Conservation (phyloP, 2,797 vertebrate genomes). For the Rallus crepitans region DNA sequence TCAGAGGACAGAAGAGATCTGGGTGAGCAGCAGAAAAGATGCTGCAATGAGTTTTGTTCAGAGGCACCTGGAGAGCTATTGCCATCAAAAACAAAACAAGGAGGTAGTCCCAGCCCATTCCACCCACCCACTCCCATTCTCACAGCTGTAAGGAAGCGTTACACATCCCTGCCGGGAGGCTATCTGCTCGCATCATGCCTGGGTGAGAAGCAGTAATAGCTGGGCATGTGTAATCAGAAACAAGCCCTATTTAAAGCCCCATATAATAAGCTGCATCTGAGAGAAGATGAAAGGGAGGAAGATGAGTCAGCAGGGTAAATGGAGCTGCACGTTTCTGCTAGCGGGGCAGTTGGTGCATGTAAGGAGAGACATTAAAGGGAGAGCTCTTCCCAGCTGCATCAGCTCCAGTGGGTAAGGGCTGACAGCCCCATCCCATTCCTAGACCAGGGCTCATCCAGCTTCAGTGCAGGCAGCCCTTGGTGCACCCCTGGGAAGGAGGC, state of each 20-base stretch:
- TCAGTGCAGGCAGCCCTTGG: rapidly evolving
- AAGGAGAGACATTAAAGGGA: not conserved
- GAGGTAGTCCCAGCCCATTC: not conserved
- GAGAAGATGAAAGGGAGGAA: constrained; percentile 31
- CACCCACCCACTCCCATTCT: not conserved
- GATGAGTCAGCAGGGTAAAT: constrained; percentile 12
- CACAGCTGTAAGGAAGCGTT: not conserved
- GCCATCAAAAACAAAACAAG: constrained; percentile 10
- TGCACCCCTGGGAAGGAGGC: not conserved
- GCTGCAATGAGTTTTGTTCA: not conserved
- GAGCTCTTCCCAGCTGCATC: not conserved
- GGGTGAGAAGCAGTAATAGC: not conserved
- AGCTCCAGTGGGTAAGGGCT: not conserved
- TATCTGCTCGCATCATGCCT: not conserved
- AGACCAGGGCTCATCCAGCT: not conserved
- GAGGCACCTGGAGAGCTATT: not conserved
- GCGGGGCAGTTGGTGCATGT: not conserved
- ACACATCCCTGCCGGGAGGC: not conserved
- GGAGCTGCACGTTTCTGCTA: not conserved
- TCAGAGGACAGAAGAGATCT: not conserved
- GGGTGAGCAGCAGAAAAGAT: not conserved
- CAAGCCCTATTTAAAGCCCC: constrained; percentile 32
- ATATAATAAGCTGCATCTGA: constrained; percentile 20
- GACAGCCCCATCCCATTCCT: not conserved
- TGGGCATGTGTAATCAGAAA: not conserved